Conservation (phyloP, 2,797 vertebrate genomes). For the Poeciliopsis paucimaculata region DNA sequence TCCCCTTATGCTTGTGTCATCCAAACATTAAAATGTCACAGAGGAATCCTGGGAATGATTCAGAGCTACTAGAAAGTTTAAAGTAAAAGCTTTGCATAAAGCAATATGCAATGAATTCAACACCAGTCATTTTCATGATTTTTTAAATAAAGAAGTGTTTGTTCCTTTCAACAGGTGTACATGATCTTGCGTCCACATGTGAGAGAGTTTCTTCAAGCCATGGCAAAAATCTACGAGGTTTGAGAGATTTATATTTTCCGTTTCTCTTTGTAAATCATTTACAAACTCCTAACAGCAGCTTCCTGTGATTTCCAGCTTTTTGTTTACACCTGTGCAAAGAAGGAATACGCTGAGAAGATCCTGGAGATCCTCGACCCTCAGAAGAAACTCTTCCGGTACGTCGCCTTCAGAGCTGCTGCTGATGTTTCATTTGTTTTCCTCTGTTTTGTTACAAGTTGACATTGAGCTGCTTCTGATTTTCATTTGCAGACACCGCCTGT, state of each 20-base stretch:
- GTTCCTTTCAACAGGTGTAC: conserved; percentile 75
- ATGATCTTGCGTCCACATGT: conserved; percentile 84
- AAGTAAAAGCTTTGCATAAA: background rate
- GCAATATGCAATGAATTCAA: too few relatives aligned
- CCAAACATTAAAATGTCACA: background rate
- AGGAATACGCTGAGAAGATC: conserved; percentile 86
- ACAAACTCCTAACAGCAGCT: conserved; percentile 9
- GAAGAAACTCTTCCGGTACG: conserved; percentile 85
- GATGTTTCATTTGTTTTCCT: background rate
- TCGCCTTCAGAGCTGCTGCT: background rate
- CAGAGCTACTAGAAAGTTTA: background rate
- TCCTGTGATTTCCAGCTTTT: conserved; percentile 82
- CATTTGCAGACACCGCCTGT: conserved; percentile 78
- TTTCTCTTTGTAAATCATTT: background rate
- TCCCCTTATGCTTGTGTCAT: background rate
- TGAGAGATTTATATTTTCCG: background rate
- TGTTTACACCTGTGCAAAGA: conserved; percentile 88
- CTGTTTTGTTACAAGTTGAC: background rate
- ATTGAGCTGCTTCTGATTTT: background rate
- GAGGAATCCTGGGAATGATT: background rate
- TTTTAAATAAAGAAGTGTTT: background rate
- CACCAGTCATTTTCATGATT: background rate
- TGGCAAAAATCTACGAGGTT: conserved; percentile 87
- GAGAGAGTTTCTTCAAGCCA: conserved; percentile 83
- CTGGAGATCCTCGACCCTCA: conserved; percentile 86